A percentile compares a stretch with the other conserved stretches of the same genome.
These are phyloP conservation scores for Trissolcus brochymenae DNA, from an alignment of 2,888 invertebrate genomes.

Conservation along the genomic window DNA sequence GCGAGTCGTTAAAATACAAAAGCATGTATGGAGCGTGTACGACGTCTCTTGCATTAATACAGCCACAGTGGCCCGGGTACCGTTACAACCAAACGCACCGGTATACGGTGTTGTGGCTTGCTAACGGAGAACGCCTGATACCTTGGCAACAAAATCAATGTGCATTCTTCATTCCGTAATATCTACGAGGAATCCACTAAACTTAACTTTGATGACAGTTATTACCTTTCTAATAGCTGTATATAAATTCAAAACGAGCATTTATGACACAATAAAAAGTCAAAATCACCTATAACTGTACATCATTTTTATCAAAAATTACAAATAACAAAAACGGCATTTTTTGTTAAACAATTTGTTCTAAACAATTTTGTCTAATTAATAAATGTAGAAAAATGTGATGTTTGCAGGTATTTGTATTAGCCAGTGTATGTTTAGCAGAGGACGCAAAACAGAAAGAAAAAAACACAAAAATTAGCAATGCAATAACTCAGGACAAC, in stretches of 20 bases:
- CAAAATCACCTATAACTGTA: background rate
- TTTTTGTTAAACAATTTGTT: too few relatives aligned
- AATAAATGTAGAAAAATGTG: background rate
- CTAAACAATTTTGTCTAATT: too few relatives aligned
- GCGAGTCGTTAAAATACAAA: constrained; percentile 7
- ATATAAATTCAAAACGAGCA: background rate
- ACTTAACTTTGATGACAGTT: background rate
- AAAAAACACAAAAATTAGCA: constrained; percentile 47
- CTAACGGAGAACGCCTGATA: constrained; percentile 49
- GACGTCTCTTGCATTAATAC: constrained; percentile 61
- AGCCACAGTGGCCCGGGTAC: constrained; percentile 70
- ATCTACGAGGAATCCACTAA: constrained; percentile 7
- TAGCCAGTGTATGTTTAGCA: constrained; percentile 64
- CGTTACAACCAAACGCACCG: constrained; percentile 70
- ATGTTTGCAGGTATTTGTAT: constrained; percentile 67
- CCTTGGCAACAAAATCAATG: constrained; percentile 41
- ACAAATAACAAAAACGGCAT: too few relatives aligned
- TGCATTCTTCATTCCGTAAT: constrained; percentile 23
- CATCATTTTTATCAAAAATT: too few relatives aligned
- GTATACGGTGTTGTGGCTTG: constrained; percentile 58
- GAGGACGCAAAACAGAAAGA: constrained; percentile 62
- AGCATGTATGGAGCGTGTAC: constrained; percentile 22
- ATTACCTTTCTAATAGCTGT: background rate
- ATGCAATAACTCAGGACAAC: constrained; percentile 48
- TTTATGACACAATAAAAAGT: background rate